Base-by-base conservation (phyloP, 2,888 invertebrate species). In the Lithophane leautieri region DNA sequence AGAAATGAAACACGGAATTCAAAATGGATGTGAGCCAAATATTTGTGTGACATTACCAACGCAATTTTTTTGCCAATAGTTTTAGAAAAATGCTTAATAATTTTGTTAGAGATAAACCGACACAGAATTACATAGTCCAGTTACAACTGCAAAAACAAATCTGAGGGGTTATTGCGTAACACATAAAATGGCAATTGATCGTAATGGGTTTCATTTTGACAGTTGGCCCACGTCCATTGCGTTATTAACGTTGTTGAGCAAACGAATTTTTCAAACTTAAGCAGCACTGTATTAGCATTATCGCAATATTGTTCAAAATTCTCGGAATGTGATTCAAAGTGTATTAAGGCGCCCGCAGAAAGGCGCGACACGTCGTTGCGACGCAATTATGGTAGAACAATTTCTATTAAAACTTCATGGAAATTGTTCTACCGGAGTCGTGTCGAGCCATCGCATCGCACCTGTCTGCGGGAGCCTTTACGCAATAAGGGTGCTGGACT, bases 1-100 rank as follows among this genome's bases (percentile, higher is more conserved):
- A 76, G 66, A 77, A 76, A 76, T 79, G 73, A 78, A 76, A 72
- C 73, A 74, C 79, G 69, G 74, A 65, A 82, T 76, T 67, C 60
- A 54, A 75, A 78, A 76, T 87, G 87, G 86, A 83, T 56, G 34
- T 9, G 52, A 42, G 87, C 87, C 87, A 87, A 87, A 73, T 81
- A 62, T 69, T 76, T 84, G 34, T 54, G 70, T 78, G 81, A 74
- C 85, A 81, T 83, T 72, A 58, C 56, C 70, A 71, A 79, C 74
- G 63, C 71, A 68, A 25, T 72, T 70, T 73, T n/a, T 78, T 81
- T 70, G 65, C 54, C 68, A 50, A 79, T 67, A 66, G 56, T 73
- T 76, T 75, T 70, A 69, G 56, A 72, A 62, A 61, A 61, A 73
- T 60, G 12, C n/a, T 54, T 54, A 2, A 11, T n/a, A 1, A n/a